Evolutionary conservation across 2,113 vertebrate species (phyloP).

Genomic region (Myotis lucifugus): DNA sequence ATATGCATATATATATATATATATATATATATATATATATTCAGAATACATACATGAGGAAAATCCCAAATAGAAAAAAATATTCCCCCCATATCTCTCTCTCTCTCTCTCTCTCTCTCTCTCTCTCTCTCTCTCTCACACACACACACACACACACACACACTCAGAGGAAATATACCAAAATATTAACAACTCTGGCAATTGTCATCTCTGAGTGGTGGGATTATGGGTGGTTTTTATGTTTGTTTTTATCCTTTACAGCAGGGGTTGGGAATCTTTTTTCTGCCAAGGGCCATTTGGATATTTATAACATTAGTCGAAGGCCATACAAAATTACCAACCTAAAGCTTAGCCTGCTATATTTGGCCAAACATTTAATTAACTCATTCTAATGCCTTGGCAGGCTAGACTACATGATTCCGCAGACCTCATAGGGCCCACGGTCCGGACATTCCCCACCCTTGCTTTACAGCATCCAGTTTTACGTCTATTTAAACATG

Average conservation of each 20-base stretch:
- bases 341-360: too few relatives aligned
- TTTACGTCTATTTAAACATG: neutral
- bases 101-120: neutral
- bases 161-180: neutral
- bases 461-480: neutral
- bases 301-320: too few relatives aligned
- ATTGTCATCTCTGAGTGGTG: neutral
- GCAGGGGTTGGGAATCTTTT: neutral
- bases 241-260: neutral
- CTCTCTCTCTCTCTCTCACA: neutral
- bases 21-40: neutral
- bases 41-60: neutral
- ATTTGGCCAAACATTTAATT: too few relatives aligned
- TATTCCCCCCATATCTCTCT: too few relatives aligned
- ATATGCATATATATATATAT: neutral
- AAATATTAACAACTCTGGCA: neutral
- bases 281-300: too few relatives aligned
- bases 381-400: too few relatives aligned
- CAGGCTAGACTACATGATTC: too few relatives aligned
- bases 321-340: too few relatives aligned
- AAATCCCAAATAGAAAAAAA: slow-evolving; percentile 9
- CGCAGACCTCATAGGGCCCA: too few relatives aligned
- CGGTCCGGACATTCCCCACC: too few relatives aligned
- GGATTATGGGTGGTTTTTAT: neutral
- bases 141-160: neutral